Evolutionary conservation across 2,888 invertebrate species (phyloP), one percentile per base, ranked within the genome.

Genomic region (Gymnoscelis rufifasciata): DNA sequence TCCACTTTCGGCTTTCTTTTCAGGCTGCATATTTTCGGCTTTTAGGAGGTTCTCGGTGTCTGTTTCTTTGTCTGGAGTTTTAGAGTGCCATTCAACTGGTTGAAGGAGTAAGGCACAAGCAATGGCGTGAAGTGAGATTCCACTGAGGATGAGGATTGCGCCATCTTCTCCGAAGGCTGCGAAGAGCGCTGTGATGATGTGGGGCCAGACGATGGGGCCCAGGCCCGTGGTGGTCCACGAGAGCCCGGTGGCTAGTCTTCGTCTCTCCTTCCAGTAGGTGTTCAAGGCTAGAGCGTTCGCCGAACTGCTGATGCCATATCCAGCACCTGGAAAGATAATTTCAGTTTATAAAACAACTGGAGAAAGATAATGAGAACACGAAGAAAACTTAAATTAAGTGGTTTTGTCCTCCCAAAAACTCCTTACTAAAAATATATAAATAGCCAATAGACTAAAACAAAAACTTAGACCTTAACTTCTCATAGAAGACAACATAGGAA

Each of bases 81-180:
- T 90, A 2, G 90, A 81, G 67, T 94, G 94, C 93, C 92, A 93
- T 70, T 91, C 91, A 0, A 94, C 93, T 2, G 94, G 94, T 64
- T 94, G 94, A 31, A 94, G 78, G 40, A 94, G 74, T 46, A 93
- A 78, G 1, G 93, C 90, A 56, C 91, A 92, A 15, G 91, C 91
- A 38, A 93, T 75, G 0, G 93, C 90, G 65, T 94, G 92, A 42
- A 93, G 77, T 1, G 93, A 89, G 46, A 94, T 86, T 2, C 90
- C 93, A 11, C 92, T 89, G 58, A 93, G 90, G 19, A 94, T 83
- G 10, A 94, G 72, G 38, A 92, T 88, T 0, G 93, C 90, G 13
- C 93, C 93, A 43, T 90, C 88, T 56, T 92, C 91, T 0, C 91
- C 93, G 48, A 91, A 93, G 23, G 71, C 47, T 0, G 88, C 74